Conservation (phyloP, 1,140 invertebrate genomes). For the Mya arenaria region DNA sequence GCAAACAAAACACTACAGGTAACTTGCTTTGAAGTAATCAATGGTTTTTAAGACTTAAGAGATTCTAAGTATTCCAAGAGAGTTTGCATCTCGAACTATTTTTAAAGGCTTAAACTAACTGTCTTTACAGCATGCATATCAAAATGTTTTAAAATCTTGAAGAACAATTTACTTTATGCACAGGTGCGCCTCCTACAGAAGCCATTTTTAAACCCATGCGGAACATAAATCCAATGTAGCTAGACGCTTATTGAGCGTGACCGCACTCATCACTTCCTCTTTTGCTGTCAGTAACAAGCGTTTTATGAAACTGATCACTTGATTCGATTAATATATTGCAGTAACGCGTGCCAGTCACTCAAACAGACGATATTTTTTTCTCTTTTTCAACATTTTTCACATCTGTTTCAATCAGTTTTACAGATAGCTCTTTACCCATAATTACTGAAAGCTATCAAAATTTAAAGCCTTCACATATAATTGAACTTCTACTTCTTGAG, state of each 20-base stretch:
- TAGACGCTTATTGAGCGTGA: not conserved
- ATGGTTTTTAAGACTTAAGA: too few relatives aligned
- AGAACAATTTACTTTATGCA: not conserved
- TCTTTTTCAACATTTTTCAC: not conserved
- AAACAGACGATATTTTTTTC: not conserved
- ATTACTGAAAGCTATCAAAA: not conserved
- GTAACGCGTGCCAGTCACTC: not conserved
- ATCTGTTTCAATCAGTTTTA: not conserved
- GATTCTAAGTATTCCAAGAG: not conserved
- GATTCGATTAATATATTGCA: not conserved
- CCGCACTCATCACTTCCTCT: not conserved
- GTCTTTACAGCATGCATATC: not conserved
- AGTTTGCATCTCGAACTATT: not conserved
- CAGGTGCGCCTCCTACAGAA: not conserved
- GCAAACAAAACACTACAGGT: too few relatives aligned
- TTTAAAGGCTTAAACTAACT: not conserved
- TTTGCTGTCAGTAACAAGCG: conserved; percentile 1
- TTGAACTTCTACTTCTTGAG: not conserved
- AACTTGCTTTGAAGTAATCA: too few relatives aligned
- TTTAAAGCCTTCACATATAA: not conserved
- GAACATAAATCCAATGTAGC: not conserved
- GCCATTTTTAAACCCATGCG: not conserved
- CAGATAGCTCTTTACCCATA: not conserved
- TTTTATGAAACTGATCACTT: not conserved
- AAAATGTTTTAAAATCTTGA: not conserved